These are phyloP conservation scores for Microplitis manilae DNA, from an alignment of 2,888 invertebrate genomes.

Conservation along the genomic window DNA sequence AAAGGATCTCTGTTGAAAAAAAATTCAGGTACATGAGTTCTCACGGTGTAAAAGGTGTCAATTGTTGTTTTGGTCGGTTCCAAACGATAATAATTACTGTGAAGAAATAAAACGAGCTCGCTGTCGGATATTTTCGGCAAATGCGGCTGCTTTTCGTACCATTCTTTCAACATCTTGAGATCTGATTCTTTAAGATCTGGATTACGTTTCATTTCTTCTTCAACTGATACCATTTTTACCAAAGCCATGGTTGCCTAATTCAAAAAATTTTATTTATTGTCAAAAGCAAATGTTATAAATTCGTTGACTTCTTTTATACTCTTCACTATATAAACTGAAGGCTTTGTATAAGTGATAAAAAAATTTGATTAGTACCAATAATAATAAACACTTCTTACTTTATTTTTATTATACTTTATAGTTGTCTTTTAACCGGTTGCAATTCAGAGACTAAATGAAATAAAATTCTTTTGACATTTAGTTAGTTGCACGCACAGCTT, in stretches of 20 bases:
- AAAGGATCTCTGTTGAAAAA: slow-evolving; percentile 71
- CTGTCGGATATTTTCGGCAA: slow-evolving; percentile 75
- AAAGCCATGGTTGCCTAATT: slow-evolving; percentile 36
- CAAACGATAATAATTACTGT: slow-evolving; percentile 80
- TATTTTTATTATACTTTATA: neutral
- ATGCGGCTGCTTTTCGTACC: slow-evolving; percentile 81
- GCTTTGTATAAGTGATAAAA: too few relatives aligned
- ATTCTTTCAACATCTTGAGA: slow-evolving; percentile 75
- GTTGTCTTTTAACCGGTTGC: neutral
- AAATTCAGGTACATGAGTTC: slow-evolving; percentile 75
- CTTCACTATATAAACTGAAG: too few relatives aligned
- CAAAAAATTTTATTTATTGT: neutral
- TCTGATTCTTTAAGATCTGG: slow-evolving; percentile 77
- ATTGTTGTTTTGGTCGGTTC: slow-evolving; percentile 81
- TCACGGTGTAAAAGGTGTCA: slow-evolving; percentile 79
- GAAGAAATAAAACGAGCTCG: slow-evolving; percentile 78
- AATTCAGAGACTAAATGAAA: neutral
- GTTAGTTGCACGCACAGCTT: neutral
- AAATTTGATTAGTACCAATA: too few relatives aligned
- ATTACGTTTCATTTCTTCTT: slow-evolving; percentile 77
- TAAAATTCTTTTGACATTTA: neutral
- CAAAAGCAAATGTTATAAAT: too few relatives aligned
- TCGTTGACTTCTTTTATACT: too few relatives aligned
- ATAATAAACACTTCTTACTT: too few relatives aligned
- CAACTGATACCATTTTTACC: slow-evolving; percentile 60